Evolutionary conservation across 2,888 invertebrate genomes (phyloP).

Genomic region (Argynnis bischoffii): DNA sequence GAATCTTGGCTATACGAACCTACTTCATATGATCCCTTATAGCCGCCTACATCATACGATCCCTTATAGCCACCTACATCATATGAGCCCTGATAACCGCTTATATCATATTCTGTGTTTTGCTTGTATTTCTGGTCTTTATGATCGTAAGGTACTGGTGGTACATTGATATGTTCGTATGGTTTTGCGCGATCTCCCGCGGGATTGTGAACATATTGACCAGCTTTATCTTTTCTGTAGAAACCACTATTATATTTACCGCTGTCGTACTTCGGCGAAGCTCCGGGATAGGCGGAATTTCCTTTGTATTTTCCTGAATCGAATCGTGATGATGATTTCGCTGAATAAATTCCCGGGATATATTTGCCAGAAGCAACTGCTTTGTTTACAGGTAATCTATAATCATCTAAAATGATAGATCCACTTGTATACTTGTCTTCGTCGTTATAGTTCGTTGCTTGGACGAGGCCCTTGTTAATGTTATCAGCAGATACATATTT

Average conservation of each 20-base stretch:
- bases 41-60: slow-evolving; percentile 29
- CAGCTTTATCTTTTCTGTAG: slow-evolving; percentile 57
- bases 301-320: slow-evolving; percentile 37
- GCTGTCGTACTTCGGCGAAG: slow-evolving; percentile 35
- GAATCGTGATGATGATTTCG: slow-evolving; percentile 13
- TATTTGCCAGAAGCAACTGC: slow-evolving; percentile 27
- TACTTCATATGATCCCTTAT: slow-evolving; percentile 46
- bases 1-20: slow-evolving; percentile 36
- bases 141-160: slow-evolving; percentile 65
- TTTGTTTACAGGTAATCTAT: slow-evolving; percentile 49
- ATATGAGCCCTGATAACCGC: slow-evolving; percentile 31
- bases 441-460: slow-evolving; percentile 59
- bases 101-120: slow-evolving; percentile 50
- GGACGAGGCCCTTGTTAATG: slow-evolving; percentile 60
- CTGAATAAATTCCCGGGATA: slow-evolving; percentile 15
- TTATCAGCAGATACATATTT: slow-evolving; percentile 41
- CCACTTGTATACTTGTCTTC: slow-evolving; percentile 67
- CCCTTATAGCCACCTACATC: too few relatives aligned
- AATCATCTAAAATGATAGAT: slow-evolving; percentile 72
- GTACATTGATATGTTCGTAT: slow-evolving; percentile 67
- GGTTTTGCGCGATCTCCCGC: slow-evolving; percentile 72
- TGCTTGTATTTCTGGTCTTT: slow-evolving; percentile 59
- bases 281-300: slow-evolving; percentile 33
- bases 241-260: slow-evolving; percentile 42
- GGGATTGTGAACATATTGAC: slow-evolving; percentile 76